These are phyloP conservation scores for Tuta absoluta DNA, from an alignment of 2,888 invertebrate genomes.

Conservation along the genomic window DNA sequence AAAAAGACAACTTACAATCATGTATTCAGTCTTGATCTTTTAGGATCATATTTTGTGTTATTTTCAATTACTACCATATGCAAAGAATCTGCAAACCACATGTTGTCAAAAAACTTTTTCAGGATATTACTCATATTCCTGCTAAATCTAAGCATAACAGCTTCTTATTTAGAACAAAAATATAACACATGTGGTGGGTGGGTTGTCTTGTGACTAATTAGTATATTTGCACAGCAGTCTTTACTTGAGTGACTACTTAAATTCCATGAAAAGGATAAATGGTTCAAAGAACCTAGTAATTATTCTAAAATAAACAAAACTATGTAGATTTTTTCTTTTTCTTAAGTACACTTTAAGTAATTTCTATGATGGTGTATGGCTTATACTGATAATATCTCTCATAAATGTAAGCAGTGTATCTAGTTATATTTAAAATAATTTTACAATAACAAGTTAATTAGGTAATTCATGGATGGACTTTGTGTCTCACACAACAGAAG, in stretches of 20 bases:
- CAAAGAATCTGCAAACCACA: slow-evolving; percentile 7
- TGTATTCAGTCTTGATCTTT: no score
- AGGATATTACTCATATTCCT: slow-evolving; percentile 20
- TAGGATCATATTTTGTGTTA: not conserved
- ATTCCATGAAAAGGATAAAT: not conserved
- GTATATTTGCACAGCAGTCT: slow-evolving; percentile 14
- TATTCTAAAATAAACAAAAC: not conserved
- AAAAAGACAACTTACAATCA: no score
- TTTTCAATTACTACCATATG: slow-evolving; percentile 2
- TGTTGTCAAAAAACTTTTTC: slow-evolving; percentile 14
- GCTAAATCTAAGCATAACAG: not conserved
- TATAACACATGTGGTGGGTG: slow-evolving; percentile 1
- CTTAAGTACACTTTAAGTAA: no score
- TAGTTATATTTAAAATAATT: no score
- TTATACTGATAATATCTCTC: no score
- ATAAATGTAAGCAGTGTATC: no score
- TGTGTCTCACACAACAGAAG: no score
- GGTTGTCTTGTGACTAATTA: slow-evolving; percentile 10
- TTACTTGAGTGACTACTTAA: slow-evolving; percentile 1
- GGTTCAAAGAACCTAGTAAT: not conserved
- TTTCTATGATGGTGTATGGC: no score
- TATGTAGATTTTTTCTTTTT: no score
- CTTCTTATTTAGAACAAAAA: slow-evolving; percentile 16
- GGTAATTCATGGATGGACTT: no score
- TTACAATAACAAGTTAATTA: no score